These are phyloP conservation scores for Patella vulgata DNA, from an alignment of 1,140 invertebrate species.

Conservation along the genomic window DNA sequence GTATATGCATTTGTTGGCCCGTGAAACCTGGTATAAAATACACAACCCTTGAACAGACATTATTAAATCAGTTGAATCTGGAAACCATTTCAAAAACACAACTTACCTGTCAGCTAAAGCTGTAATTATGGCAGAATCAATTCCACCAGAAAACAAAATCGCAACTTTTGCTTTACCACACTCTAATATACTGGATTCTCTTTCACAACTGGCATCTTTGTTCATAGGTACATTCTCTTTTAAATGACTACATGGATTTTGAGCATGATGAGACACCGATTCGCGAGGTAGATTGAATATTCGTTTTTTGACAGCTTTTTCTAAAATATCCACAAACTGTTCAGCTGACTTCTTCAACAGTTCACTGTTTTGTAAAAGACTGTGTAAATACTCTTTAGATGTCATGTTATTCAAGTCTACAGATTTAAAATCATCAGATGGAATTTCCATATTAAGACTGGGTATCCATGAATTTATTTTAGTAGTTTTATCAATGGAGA, in stretches of 20 bases:
- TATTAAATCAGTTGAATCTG: too few relatives aligned
- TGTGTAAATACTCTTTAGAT: constrained; percentile 12
- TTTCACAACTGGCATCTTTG: not conserved
- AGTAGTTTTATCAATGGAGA: constrained; percentile 18
- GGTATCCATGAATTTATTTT: constrained; percentile 42
- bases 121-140: constrained; percentile 92
- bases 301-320: constrained; percentile 41
- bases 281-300: constrained; percentile 38
- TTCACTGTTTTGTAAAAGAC: constrained; percentile 9
- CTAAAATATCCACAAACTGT: constrained; percentile 42
- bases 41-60: too few relatives aligned
- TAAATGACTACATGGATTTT: not conserved
- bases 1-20: too few relatives aligned
- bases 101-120: constrained; percentile 76
- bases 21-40: too few relatives aligned
- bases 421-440: constrained; percentile 4
- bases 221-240: not conserved
- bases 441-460: constrained; percentile 34
- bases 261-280: not conserved
- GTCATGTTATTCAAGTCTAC: constrained; percentile 1
- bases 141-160: constrained; percentile 93
- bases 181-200: not conserved
- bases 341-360: constrained; percentile 22
- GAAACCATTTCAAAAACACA: too few relatives aligned
- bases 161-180: constrained; percentile 78